A percentile compares a stretch with the other conserved stretches of the same genome.
Conservation (phyloP, 2,113 vertebrate species). For the Charadrius vociferus region DNA sequence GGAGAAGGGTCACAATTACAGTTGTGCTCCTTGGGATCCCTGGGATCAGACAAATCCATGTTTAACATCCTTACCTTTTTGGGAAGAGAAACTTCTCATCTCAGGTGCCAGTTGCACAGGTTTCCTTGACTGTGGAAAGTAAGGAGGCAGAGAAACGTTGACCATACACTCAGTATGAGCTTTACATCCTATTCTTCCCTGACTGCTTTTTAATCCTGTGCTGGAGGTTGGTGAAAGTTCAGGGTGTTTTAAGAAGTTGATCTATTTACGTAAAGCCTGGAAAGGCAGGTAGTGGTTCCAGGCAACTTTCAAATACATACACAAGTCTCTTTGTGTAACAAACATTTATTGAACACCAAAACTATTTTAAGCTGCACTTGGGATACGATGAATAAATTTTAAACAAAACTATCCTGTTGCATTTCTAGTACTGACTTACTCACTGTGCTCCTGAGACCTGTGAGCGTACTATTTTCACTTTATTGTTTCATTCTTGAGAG, state of each 20-base stretch:
- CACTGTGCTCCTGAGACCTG: neutral
- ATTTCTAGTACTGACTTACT: neutral
- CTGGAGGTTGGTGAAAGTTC: neutral
- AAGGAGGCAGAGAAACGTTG: neutral
- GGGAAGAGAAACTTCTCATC: neutral
- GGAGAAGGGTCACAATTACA: neutral
- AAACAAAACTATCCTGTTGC: neutral
- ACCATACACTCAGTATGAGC: neutral
- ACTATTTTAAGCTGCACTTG: neutral
- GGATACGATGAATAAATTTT: neutral
- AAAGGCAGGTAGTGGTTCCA: neutral
- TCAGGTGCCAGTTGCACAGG: neutral
- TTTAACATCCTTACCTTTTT: neutral
- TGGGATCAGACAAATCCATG: neutral
- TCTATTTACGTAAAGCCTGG: neutral
- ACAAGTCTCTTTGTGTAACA: neutral
- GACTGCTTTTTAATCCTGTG: neutral
- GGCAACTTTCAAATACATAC: neutral
- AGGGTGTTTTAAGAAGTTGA: neutral
- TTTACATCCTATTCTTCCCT: neutral
- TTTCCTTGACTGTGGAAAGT: neutral
- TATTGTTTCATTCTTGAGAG: neutral
- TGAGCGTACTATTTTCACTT: rapidly evolving
- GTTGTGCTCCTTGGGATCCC: neutral
- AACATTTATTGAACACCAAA: neutral